phyloP scores from a whole-genome alignment of 2,888 invertebrate genomes.

The Dicranocentrus wangi region DNA sequence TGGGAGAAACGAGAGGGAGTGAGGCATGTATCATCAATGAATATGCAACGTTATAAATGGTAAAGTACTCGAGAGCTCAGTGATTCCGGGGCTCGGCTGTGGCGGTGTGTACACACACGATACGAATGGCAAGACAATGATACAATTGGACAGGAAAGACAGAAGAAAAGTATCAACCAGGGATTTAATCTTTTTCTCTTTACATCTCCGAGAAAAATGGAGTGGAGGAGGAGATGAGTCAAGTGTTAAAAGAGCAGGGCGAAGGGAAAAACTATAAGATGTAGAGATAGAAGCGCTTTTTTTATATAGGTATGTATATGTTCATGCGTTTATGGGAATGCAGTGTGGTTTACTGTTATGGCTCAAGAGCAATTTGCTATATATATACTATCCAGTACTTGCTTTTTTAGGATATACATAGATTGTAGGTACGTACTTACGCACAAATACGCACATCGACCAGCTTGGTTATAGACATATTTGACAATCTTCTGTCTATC shows the following conservation, averaged over 20 bases:
- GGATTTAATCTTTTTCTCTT: slow-evolving; percentile 66
- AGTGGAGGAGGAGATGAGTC: slow-evolving; percentile 45
- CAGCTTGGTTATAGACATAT: too few species aligned
- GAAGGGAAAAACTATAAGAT: not conserved
- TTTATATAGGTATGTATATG: not conserved
- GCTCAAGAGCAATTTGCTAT: slow-evolving; percentile 2
- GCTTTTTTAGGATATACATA: too few species aligned
- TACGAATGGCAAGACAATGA: slow-evolving; percentile 36
- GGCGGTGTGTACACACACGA: not conserved
- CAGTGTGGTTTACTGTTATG: slow-evolving; percentile 20
- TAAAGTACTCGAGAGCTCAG: not conserved
- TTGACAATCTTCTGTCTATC: not conserved
- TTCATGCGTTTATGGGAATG: slow-evolving; percentile 8
- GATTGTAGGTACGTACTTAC: too few species aligned
- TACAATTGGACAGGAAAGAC: slow-evolving; percentile 50
- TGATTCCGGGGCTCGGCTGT: not conserved
- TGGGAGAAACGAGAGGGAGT: slow-evolving; percentile 1
- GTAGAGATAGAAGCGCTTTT: not conserved
- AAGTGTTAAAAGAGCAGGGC: slow-evolving; percentile 43
- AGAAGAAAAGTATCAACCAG: slow-evolving; percentile 62
- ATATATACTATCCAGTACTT: too few species aligned
- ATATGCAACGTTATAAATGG: too few species aligned
- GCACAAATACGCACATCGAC: too few species aligned
- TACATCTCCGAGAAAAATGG: slow-evolving; percentile 36
- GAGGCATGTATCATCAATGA: too few species aligned